Evolutionary conservation across 2,797 vertebrate genomes (phyloP), one percentile per base, ranked within the genome.

Genomic region (Nannoperca australis): DNA sequence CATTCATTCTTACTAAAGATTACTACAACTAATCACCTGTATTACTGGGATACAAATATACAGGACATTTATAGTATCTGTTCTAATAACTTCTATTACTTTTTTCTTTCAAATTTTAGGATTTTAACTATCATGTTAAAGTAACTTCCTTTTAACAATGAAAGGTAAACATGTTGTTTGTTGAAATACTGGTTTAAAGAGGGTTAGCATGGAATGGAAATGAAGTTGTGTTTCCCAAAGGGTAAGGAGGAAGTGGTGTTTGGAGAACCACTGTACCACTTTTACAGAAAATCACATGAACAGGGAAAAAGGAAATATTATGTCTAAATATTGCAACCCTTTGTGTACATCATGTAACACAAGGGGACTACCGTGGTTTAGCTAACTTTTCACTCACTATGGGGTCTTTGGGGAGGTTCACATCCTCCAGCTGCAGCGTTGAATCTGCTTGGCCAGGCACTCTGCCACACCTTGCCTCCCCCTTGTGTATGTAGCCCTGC

Each of bases 381-480:
- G 68, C 73, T 54, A 69, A 78, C 77, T 78, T 81, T 71, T 60
- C 71, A 65, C 66, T 71, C 70, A 77, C 63, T 72, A 70, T 58
- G 70, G 74, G 70, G 56, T 59, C 71, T 86, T 73, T 42, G 27
- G 32, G 58, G 42, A 64, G 58, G 50, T 70, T 80, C 42, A 78
- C 76, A 73, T 82, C 38, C 74, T 81, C 76, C 58, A 84, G 82
- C 80, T 66, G 62, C 78, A 36, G 72, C 50, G 76, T 54, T 85
- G 63, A 75, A 85, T 89, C 74, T 70, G 80, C 54, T 71, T 45
- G 83, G 42, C 78, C 73, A 56, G 70, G 36, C 73, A 45, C 55
- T 68, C 67, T 65, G 67, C 68, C 72, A 83, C 86, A 86, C 88
- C 88, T 85, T 76, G 40, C 40, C 77, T n/a, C 51, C 54, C 60